Base-by-base conservation (phyloP, 2,888 invertebrate species). In the Yponomeuta plumbellus region DNA sequence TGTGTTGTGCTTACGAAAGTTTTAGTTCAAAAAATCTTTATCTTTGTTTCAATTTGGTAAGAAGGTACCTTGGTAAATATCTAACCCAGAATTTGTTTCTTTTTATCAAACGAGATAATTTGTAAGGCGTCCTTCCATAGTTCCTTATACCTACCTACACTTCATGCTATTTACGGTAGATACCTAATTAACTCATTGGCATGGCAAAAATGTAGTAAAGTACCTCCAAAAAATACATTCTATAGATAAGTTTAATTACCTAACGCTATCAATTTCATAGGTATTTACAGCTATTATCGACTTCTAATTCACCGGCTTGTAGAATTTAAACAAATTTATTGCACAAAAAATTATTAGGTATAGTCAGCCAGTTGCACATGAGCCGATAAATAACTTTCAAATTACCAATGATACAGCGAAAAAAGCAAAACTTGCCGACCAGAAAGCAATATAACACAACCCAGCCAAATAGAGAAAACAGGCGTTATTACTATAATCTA, bases 401-500 rank as follows among this genome's bases (percentile, higher is more conserved):
- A 44, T 44, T 44, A 1, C 44, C 44, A 44, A 44, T 17, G 44
- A 1, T 1, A 52, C 44, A 52, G 13, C 0, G 17, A 52, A 52
- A 52, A 52, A 52, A 17, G 44, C 13, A 52, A 52, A 52, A 52
- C 44, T 44, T 5, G 44, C 11, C 44, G 13, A 44, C 44, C 5
- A 66, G 34, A 61, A 56, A 62, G 59, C 64, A 61, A 22, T 79
- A 81, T 80, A 79, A 81, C 44, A 52, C 44, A 52, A 34, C 74
- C 73, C 79, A 70, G 71, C 80, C 76, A 74, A 71, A 73, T 77
- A 73, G 75, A 79, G 80, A 81, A 77, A 80, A 79, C 83, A 77
- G 72, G 75, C 76, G 77, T 79, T 86, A 83, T 81, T 78, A 80
- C 77, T 66, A 69, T 69, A 71, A 75, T 71, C 76, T 68, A 74